Conservation (phyloP, 2,888 invertebrate species). For the Taenaris catops region DNA sequence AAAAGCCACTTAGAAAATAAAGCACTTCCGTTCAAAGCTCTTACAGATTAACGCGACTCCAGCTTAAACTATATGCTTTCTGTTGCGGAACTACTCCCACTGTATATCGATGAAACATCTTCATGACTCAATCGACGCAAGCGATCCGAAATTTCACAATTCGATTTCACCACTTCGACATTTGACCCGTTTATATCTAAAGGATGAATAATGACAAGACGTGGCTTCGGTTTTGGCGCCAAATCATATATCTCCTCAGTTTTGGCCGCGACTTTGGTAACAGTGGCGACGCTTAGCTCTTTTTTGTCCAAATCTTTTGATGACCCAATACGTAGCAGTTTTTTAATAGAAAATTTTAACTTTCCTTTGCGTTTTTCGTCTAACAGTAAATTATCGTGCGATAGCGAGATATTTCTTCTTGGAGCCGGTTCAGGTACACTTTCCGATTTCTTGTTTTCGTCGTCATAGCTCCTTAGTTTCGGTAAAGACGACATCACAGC, state of each 20-base stretch:
- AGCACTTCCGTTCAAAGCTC: too few species aligned
- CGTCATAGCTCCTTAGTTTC: constrained; percentile 49
- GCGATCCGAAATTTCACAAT: constrained; percentile 58
- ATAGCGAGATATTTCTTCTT: constrained; percentile 84
- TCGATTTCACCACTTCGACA: constrained; percentile 86
- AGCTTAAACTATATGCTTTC: constrained; percentile 59
- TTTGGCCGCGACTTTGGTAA: constrained; percentile 71
- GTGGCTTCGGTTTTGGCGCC: constrained; percentile 83
- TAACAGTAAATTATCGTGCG: constrained; percentile 84
- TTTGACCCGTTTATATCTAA: constrained; percentile 90
- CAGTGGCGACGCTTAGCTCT: constrained; percentile 55
- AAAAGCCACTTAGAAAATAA: too few species aligned
- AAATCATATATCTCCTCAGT: constrained; percentile 77
- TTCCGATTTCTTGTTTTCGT: constrained; percentile 50
- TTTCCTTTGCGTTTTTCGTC: constrained; percentile 84
- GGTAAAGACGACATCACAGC: constrained; percentile 55
- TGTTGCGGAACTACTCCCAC: constrained; percentile 55
- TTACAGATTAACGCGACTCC: too few species aligned
- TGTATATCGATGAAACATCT: constrained; percentile 77
- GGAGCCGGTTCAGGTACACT: constrained; percentile 83
- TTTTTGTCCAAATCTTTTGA: constrained; percentile 84
- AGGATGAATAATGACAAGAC: constrained; percentile 93
- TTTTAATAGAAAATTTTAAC: constrained; percentile 89
- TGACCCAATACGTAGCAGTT: constrained; percentile 88
- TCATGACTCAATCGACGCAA: constrained; percentile 64